Conservation (phyloP, 2,888 invertebrate species). For the Tetragonisca angustula region DNA sequence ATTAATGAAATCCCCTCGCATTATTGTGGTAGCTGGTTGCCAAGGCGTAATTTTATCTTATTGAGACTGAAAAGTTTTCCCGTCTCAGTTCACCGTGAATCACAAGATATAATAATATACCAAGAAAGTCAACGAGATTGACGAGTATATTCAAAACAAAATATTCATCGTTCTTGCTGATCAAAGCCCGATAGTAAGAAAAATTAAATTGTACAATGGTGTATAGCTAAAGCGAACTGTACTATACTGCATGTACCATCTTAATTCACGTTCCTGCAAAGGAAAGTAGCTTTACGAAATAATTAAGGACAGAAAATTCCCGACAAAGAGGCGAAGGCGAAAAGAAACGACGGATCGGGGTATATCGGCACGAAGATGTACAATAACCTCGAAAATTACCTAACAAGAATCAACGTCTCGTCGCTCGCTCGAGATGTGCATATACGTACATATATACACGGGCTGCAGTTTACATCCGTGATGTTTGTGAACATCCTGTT, state of each 20-base stretch:
- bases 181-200: not conserved
- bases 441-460: not conserved
- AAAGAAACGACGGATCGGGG: not conserved
- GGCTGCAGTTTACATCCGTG: constrained; percentile 7
- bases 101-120: not conserved
- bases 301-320: not conserved
- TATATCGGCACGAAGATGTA: not conserved
- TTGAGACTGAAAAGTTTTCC: not conserved
- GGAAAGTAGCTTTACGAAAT: not conserved
- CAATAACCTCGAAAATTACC: constrained; percentile 16
- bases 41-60: not conserved
- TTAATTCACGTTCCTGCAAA: not conserved
- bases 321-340: not conserved
- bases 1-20: not conserved
- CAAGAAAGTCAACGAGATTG: too few species aligned
- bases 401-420: not conserved
- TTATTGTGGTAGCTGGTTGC: not conserved
- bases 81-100: too few species aligned
- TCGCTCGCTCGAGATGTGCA: not conserved
- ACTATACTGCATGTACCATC: not conserved
- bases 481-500: constrained; percentile 48
- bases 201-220: too few species aligned
- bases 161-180: not conserved
- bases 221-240: not conserved
- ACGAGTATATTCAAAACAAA: not conserved